Evolutionary conservation across 35 echinoderm and acorn worm species (phyloP), one percentile per base, ranked within the genome.

Genomic region (Stichopus chloronotus): DNA sequence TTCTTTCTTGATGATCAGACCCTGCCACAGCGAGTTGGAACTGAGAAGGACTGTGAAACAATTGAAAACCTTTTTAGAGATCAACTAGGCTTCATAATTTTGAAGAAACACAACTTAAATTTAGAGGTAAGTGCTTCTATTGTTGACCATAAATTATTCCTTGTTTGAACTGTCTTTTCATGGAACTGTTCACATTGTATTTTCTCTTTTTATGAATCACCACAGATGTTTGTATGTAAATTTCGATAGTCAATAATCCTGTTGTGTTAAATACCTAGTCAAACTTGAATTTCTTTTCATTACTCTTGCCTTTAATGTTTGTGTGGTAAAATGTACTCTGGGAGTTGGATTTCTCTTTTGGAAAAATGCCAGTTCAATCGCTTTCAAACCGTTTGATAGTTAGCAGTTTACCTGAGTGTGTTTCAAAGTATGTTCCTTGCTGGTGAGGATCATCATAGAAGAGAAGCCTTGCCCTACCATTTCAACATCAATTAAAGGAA

Each of bases 61-160:
- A 52, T 89, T 72, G 87, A 13, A 72, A 12, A 89, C 2, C 87
- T 89, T 13, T 89, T 89, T 59, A 25, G 57, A 53, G 60, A 89
- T 53, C 5, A 24, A 9, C 25, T 89, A 9, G 87, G 87, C 87
- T 89, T 89, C n/a, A 17, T 8, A 5, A 61, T 89, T 8, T 8
- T 71, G 19, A 89, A 89, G 61, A 89, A 89, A 8, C 19, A 89
- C 8, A 89, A 89, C 14, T 43, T 89, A n/a, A 89, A n/a, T 24
- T 21, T 89, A 24, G 57, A 9, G 87, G 87, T 89, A 72, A 89
- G 24, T 52, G 30, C 1, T 17, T 6, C 80, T 9, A 6, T 57
- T 54, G 82, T 25, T 58, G 16, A 16, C n/a, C 25, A 17, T 17
- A 85, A 55, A 30, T 85, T 54, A 55, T 85, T 7, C 30, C 52